Percentiles rank a stretch among this genome's conserved stretches.
phyloP scores from a whole-genome alignment of 2,888 invertebrate species.

The Drosophila histrio region DNA sequence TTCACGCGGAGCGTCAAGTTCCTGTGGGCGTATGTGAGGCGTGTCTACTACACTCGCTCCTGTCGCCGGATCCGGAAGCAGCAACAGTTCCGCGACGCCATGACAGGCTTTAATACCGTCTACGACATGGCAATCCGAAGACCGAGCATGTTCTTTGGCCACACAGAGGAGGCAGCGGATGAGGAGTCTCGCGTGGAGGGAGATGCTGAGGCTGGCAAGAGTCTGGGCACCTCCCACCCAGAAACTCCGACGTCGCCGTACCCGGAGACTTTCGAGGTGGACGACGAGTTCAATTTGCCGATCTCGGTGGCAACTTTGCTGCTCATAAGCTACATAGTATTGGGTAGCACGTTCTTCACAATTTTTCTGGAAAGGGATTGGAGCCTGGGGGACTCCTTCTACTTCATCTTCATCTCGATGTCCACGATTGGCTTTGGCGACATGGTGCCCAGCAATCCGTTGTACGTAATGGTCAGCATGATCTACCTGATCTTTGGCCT shows the following conservation, averaged over 20 bases:
- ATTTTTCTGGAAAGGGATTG: constrained; percentile 89
- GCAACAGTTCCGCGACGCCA: constrained; percentile 91
- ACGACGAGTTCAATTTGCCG: constrained; percentile 97
- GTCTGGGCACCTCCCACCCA: constrained; percentile 77
- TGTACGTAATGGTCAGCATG: constrained; percentile 95
- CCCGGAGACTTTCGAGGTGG: constrained; percentile 90
- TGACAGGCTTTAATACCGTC: constrained; percentile 92
- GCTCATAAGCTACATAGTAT: constrained; percentile 92
- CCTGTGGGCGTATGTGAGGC: constrained; percentile 93
- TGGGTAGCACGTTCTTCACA: constrained; percentile 92
- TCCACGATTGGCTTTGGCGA: constrained; percentile 99
- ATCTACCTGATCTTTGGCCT: constrained; percentile 97
- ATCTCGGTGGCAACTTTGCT: constrained; percentile 94
- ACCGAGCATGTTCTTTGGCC: constrained; percentile 88
- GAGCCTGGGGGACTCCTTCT: constrained; percentile 97
- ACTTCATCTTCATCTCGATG: constrained; percentile 98
- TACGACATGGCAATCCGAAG: constrained; percentile 92
- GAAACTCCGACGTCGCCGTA: constrained; percentile 91
- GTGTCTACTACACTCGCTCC: constrained; percentile 94
- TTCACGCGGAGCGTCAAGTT: constrained; percentile 96
- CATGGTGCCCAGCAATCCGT: constrained; percentile 93
- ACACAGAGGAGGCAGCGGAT: constrained; percentile 84
- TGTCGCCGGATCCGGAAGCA: constrained; percentile 91
- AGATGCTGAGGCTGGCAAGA: constrained; percentile 73
- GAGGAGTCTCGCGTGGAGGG: constrained; percentile 83